Base-by-base conservation (phyloP, 2,797 vertebrate species). In the Neopelma chrysocephalum region DNA sequence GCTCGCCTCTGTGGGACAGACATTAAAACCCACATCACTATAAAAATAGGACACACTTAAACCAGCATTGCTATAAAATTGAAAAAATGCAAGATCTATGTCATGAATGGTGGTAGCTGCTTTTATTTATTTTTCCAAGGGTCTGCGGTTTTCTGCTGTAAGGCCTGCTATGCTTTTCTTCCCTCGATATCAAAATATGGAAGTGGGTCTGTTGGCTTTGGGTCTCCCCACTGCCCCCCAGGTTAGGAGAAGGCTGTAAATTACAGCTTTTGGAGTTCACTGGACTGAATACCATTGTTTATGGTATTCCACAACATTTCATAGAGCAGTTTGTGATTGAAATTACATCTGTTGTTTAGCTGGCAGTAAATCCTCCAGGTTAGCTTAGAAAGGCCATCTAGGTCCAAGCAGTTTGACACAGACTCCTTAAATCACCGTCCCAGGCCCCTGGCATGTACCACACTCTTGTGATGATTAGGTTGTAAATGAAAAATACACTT, bases 401-500 rank as follows among this genome's bases (percentile, higher is more conserved):
- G 93, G 95, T 94, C 95, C 87, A 88, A 91, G 93, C 56, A 31
- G 83, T 89, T 94, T 96, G 96, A 96, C 96, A 91, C 29, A 85
- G 83, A 21, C 87, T 88, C 94, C 60, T 93, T 97, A 97, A 97
- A 97, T 97, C 96, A 96, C 27, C 18, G 3, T 58, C 81, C 75
- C 64, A 73, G 78, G 78, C 50, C 54, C 48, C 80, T 96, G 96
- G 87, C 54, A 6, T 54, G 70, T 83, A 94, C 94, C 78, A 27
- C 62, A 85, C 81, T 78, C 76, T 95, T 90, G 85, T 89, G 93
- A 96, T 96, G 84, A 96, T 97, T 93, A 95, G 96, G 86, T 73
- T 94, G 94, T 97, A 97, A 97, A 97, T 96, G 97, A 95, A 95
- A 97, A 97, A 97, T 94, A 95, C 32, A 61, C 87, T 77, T 85